Evolutionary conservation across 2,888 invertebrate genomes (phyloP).

Genomic region (Seira musarum): DNA sequence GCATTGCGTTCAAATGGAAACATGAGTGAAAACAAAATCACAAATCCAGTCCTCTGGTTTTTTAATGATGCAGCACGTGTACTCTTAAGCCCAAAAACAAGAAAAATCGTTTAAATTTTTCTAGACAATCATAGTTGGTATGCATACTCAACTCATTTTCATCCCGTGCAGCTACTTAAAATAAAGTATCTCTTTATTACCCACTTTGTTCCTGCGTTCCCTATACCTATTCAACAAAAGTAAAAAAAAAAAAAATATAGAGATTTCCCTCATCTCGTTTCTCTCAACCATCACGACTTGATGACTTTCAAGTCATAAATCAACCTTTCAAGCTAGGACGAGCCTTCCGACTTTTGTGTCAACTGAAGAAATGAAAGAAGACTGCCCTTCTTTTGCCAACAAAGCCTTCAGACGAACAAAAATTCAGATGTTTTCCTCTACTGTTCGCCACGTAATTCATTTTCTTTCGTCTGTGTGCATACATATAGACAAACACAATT

Average conservation of each 20-base stretch:
- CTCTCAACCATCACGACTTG: constrained; percentile 42
- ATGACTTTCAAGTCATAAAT: constrained; percentile 60
- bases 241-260: not conserved
- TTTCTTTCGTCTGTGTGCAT: too few species aligned
- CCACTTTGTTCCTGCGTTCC: too few species aligned
- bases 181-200: too few species aligned
- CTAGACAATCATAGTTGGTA: too few species aligned
- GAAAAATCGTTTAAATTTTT: not conserved
- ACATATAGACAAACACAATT: not conserved
- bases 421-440: too few species aligned
- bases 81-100: too few species aligned
- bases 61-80: too few species aligned
- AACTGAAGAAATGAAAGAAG: constrained; percentile 27
- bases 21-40: not conserved
- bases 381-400: not conserved
- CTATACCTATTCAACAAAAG: too few species aligned
- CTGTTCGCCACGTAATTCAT: too few species aligned
- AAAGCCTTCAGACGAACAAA: not conserved
- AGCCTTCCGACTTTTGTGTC: constrained; percentile 46
- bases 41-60: too few species aligned
- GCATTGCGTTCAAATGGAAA: not conserved
- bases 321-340: constrained; percentile 59
- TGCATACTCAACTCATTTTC: too few species aligned
- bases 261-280: not conserved
- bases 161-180: too few species aligned